phyloP scores from a whole-genome alignment of 2,113 vertebrate species.

The Prionailurus viverrinus region DNA sequence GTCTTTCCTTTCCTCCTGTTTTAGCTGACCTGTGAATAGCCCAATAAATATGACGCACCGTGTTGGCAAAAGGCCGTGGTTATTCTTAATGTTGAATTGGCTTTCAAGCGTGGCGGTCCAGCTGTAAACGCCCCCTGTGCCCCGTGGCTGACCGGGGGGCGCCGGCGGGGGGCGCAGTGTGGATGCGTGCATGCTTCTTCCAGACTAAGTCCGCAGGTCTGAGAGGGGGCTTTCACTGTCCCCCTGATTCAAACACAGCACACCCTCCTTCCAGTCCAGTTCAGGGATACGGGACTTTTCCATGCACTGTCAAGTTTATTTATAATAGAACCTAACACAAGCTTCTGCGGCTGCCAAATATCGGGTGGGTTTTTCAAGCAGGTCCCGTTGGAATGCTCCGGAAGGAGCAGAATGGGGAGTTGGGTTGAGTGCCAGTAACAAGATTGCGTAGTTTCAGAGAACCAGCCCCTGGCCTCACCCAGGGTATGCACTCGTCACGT shows the following conservation, averaged over 20 bases:
- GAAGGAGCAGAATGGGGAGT: neutral
- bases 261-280: neutral
- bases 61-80: slow-evolving; percentile 80
- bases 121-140: slow-evolving; percentile 71
- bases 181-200: neutral
- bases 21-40: slow-evolving; percentile 84
- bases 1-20: slow-evolving; percentile 60
- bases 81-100: slow-evolving; percentile 73
- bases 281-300: neutral
- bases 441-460: neutral
- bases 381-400: neutral
- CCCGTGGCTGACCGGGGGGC: slow-evolving; percentile 51
- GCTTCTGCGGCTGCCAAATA: no score
- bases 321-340: neutral
- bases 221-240: neutral
- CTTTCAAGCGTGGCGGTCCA: slow-evolving; percentile 73
- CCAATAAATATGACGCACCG: slow-evolving; percentile 81
- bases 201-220: neutral
- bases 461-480: neutral
- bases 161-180: fast-evolving
- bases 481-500: fast-evolving
- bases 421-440: neutral
- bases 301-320: neutral
- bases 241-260: neutral
- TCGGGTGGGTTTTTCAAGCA: neutral